phyloP scores from a whole-genome alignment of 2,797 vertebrate genomes.

The Muscicapa comitata region DNA sequence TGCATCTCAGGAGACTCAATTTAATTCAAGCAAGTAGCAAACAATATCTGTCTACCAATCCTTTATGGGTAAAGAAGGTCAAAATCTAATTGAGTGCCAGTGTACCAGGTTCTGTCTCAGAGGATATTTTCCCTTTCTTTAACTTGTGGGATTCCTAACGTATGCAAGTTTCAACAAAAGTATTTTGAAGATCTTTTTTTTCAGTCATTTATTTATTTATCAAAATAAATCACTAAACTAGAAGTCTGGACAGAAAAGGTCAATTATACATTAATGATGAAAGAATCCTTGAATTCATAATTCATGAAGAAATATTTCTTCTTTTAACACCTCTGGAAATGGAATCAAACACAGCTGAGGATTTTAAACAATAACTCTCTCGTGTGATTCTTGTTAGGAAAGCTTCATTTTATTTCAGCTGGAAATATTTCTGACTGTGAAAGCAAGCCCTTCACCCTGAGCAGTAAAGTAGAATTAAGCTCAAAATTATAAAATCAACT shows the following conservation, averaged over 20 bases:
- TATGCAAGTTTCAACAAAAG: background rate
- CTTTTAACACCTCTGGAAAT: constrained; percentile 12
- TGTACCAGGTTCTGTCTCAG: background rate
- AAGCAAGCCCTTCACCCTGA: background rate
- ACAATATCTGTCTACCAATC: background rate
- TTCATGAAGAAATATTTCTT: background rate
- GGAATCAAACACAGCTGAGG: background rate
- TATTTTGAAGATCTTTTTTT: background rate
- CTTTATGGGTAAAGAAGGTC: constrained; percentile 56
- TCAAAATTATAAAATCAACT: background rate
- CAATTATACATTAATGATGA: constrained; percentile 28
- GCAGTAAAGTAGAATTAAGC: background rate
- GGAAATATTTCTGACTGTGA: background rate
- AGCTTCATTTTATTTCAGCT: background rate
- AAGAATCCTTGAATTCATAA: constrained; percentile 40
- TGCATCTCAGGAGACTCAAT: constrained; percentile 50
- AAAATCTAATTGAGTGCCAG: constrained; percentile 52
- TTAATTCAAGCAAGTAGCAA: constrained; percentile 49
- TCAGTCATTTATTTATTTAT: background rate
- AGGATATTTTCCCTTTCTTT: background rate
- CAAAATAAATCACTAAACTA: background rate
- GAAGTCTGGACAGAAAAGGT: background rate
- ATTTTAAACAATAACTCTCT: background rate
- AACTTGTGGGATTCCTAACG: background rate
- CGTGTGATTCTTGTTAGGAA: background rate